Percentiles rank a stretch among this genome's conserved stretches.
These are phyloP conservation scores for Buteo buteo DNA, from an alignment of 2,113 vertebrate species.

Conservation along the genomic window DNA sequence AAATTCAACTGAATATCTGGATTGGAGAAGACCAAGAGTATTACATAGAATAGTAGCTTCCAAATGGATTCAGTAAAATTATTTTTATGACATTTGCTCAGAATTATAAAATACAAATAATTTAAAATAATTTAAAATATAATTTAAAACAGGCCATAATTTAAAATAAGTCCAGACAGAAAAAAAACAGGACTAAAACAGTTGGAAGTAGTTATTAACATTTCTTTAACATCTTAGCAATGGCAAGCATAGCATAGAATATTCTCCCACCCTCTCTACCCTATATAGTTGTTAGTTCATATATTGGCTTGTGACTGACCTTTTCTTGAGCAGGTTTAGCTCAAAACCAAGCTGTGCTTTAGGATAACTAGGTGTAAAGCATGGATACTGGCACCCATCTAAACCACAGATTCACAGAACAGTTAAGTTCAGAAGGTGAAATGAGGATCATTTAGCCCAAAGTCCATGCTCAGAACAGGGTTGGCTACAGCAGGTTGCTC, in stretches of 20 bases:
- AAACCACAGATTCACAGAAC: not conserved
- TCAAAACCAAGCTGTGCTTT: not conserved
- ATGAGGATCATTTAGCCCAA: not conserved
- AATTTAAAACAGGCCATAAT: not conserved
- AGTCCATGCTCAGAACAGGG: not conserved
- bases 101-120: not conserved
- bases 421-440: not conserved
- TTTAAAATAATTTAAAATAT: not conserved
- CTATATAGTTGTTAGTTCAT: not conserved
- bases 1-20: not conserved
- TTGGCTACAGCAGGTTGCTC: not conserved
- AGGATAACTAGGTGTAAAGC: not conserved
- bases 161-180: not conserved
- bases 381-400: not conserved
- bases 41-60: not conserved
- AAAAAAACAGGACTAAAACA: not conserved
- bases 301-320: not conserved
- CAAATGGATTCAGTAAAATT: not conserved
- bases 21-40: not conserved
- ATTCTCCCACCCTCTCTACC: not conserved
- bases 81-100: not conserved
- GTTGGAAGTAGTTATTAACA: not conserved
- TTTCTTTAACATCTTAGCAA: not conserved
- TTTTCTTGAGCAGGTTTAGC: not conserved
- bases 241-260: not conserved